These are phyloP conservation scores for Furcula furcula DNA, from an alignment of 2,888 invertebrate species.

Conservation along the genomic window DNA sequence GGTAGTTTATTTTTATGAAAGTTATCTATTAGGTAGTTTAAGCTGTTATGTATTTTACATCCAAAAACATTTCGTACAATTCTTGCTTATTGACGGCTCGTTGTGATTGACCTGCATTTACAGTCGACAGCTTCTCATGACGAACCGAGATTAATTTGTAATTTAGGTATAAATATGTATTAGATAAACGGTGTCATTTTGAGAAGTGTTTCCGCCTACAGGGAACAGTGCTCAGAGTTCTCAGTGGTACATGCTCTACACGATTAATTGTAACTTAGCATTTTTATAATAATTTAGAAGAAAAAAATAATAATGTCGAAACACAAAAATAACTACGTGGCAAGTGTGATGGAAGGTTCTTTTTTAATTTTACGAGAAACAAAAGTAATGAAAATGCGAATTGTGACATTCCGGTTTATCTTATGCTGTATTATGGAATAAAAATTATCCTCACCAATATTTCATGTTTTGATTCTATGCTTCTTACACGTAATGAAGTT, in stretches of 20 bases:
- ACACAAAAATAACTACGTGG: slow-evolving; percentile 67
- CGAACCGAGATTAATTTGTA: slow-evolving; percentile 75
- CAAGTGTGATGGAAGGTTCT: slow-evolving; percentile 65
- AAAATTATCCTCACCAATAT: slow-evolving; percentile 78
- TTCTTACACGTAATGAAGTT: too few relatives aligned
- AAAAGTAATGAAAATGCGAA: slow-evolving; percentile 69
- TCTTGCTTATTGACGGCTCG: slow-evolving; percentile 55
- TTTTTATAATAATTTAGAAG: slow-evolving; percentile 80
- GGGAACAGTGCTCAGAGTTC: slow-evolving; percentile 68
- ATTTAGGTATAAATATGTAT: slow-evolving; percentile 76
- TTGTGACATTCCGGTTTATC: slow-evolving; percentile 82
- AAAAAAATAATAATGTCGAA: slow-evolving; percentile 62
- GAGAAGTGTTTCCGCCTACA: slow-evolving; percentile 61
- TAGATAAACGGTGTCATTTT: slow-evolving; percentile 72
- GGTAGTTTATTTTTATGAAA: slow-evolving; percentile 78
- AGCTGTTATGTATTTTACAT: slow-evolving; percentile 79
- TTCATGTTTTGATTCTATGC: slow-evolving; percentile 55
- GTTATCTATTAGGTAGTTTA: slow-evolving; percentile 80
- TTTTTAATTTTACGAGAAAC: slow-evolving; percentile 74
- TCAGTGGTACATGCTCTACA: slow-evolving; percentile 75
- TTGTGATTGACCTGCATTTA: slow-evolving; percentile 73
- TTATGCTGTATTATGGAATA: slow-evolving; percentile 82
- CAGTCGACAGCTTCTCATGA: slow-evolving; percentile 65
- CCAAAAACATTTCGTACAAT: slow-evolving; percentile 57
- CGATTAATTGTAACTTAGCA: slow-evolving; percentile 80